Conservation (phyloP, 2,888 invertebrate species). For the Luperina testacea region DNA sequence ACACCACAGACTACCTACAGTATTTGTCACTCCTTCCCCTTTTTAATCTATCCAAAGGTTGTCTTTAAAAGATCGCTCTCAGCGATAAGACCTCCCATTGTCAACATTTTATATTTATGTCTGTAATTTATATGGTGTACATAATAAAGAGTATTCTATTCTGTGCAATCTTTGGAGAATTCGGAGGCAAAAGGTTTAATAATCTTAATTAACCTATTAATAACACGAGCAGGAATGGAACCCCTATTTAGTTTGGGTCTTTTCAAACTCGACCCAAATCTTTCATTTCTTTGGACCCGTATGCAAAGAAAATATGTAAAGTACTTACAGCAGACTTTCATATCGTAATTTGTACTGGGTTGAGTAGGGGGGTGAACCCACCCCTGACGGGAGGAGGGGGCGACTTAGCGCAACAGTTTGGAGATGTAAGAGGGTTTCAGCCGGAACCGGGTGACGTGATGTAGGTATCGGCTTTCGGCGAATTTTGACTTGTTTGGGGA, state of each 20-base stretch:
- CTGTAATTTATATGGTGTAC: no score
- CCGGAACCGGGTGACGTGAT: slow-evolving; percentile 38
- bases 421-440: slow-evolving; percentile 35
- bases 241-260: not conserved
- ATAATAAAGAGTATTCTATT: no score
- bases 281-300: slow-evolving; percentile 19
- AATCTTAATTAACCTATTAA: not conserved
- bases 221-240: not conserved
- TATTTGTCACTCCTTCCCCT: no score
- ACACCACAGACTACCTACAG: no score
- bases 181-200: not conserved
- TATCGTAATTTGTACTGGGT: slow-evolving; percentile 53
- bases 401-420: slow-evolving; percentile 64
- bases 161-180: not conserved
- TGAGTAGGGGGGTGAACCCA: slow-evolving; percentile 19
- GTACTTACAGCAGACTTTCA: slow-evolving; percentile 34
- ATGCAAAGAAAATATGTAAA: slow-evolving; percentile 52
- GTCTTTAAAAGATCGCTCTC: no score
- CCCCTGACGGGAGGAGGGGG: slow-evolving; percentile 10
- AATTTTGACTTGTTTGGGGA: slow-evolving; percentile 46
- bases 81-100: no score
- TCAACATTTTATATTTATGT: no score
- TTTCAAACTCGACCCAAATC: not conserved
- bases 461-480: slow-evolving; percentile 42
- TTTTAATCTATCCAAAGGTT: no score